phyloP scores from a whole-genome alignment of 2,888 invertebrate genomes.

The Acholoe squamosa region DNA sequence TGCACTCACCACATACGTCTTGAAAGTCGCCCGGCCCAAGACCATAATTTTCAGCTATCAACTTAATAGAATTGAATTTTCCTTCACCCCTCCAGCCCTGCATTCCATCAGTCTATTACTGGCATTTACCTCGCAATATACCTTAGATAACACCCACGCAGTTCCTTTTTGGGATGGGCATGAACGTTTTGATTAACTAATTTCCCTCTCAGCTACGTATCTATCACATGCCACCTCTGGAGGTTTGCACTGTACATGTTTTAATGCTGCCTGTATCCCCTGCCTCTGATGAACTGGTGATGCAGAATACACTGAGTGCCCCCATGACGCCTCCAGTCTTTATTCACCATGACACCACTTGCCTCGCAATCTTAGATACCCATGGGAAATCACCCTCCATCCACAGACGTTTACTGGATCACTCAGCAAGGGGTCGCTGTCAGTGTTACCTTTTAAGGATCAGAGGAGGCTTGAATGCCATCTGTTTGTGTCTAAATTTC shows the following conservation, averaged over 20 bases:
- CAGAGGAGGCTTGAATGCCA: neutral
- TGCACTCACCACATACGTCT: too few species aligned
- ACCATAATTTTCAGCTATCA: too few species aligned
- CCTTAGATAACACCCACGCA: neutral
- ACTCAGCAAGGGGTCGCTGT: constrained; percentile 18
- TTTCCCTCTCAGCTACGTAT: neutral
- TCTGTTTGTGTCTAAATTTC: neutral
- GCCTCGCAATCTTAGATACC: constrained; percentile 49
- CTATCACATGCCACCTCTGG: neutral
- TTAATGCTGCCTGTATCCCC: constrained; percentile 10
- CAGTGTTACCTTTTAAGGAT: neutral
- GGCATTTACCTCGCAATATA: neutral
- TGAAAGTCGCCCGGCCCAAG: too few species aligned
- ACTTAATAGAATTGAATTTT: too few species aligned
- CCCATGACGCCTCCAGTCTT: neutral
- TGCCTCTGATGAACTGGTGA: neutral
- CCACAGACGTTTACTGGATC: constrained; percentile 9
- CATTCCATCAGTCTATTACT: neutral
- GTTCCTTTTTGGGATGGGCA: neutral
- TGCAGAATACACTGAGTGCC: neutral
- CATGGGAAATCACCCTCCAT: constrained; percentile 54
- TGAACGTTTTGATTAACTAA: neutral
- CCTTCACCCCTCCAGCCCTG: too few species aligned
- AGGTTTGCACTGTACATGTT: constrained; percentile 11
- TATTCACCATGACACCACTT: constrained; percentile 37